Evolutionary conservation across 1,140 invertebrate genomes (phyloP), one percentile per base, ranked within the genome.

Genomic region (Homarus americanus): DNA sequence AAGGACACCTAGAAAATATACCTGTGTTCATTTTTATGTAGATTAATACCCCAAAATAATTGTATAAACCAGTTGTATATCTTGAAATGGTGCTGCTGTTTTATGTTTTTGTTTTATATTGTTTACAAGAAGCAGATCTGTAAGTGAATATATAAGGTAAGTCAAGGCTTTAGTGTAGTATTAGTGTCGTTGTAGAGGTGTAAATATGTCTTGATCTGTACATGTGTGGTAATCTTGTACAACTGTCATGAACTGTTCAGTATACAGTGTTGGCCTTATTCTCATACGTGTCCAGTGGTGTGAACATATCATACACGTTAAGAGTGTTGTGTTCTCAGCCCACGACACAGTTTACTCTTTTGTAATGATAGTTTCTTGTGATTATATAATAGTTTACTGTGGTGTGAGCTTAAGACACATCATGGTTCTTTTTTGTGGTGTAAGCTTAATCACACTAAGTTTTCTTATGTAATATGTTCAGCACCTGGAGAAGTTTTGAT

Each of bases 141-240:
- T 3, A 32, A 32, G 63, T 0, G 10, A 69, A 69, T 10, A 32
- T 32, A 58, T 20, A 38, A 79, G 76, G 76, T 79, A 79, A 79
- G 76, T 44, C 28, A 28, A 41, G 40, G 44, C 40, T 44, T 79
- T 49, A 44, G 76, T 79, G 76, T 28, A 44, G 38, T 24, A 44
- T 41, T 79, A 24, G n/a, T 79, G 76, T 79, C 32, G 76, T 79
- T 79, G 76, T 79, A 79, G 76, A 28, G 40, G 40, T 79, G 44
- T 44, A 79, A 40, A 79, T 38, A 24, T 79, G 76, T 79, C 44
- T 79, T 28, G 38, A 49, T 79, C 36, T 79, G 76, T 79, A 79
- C 40, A 44, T 79, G n/a, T 69, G 63, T 69, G 63, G 63, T 69
- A 69, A 69, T 32, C 5, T 69, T 66, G 63, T 66, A 66, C 63